phyloP scores from a whole-genome alignment of 2,113 vertebrate genomes.

The Labeo catla region DNA sequence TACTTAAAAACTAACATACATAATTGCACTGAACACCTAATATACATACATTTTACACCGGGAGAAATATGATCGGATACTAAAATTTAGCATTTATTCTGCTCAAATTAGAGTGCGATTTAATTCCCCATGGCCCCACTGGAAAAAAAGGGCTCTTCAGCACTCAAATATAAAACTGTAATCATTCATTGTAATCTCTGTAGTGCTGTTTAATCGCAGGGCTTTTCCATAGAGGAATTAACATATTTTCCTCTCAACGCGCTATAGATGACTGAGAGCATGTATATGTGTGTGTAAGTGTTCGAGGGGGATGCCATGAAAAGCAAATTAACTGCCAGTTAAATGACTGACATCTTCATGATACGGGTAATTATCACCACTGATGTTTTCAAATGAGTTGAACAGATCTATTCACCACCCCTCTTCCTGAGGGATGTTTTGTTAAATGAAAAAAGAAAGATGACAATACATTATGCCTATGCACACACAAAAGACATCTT shows the following conservation, averaged over 20 bases:
- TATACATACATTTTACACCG: neutral
- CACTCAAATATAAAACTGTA: conserved; percentile 66
- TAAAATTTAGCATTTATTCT: neutral
- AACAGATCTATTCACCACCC: conserved; percentile 43
- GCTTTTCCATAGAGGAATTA: conserved; percentile 65
- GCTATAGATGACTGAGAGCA: conserved; percentile 39
- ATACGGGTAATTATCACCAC: conserved; percentile 65
- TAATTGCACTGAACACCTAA: neutral
- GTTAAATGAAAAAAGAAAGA: conserved; percentile 47
- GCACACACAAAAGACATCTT: conserved; percentile 2
- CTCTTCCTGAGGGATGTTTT: conserved; percentile 47
- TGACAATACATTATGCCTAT: conserved; percentile 32
- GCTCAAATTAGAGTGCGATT: neutral
- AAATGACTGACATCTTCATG: conserved; percentile 66
- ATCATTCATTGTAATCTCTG: conserved; percentile 71
- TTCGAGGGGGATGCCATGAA: conserved; percentile 42
- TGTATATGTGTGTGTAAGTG: conserved; percentile 40
- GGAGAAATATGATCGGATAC: neutral
- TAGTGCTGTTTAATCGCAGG: conserved; percentile 64
- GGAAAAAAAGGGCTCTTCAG: conserved; percentile 25
- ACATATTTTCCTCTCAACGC: conserved; percentile 64
- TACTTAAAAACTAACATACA: neutral
- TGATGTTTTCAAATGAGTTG: conserved; percentile 53
- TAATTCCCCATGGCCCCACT: conserved; percentile 4
- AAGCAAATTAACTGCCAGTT: conserved; percentile 58